Percentiles rank a stretch among this genome's conserved stretches.
Evolutionary conservation across 1,140 invertebrate genomes (phyloP).

Genomic region (Lasaia peninsularis): DNA sequence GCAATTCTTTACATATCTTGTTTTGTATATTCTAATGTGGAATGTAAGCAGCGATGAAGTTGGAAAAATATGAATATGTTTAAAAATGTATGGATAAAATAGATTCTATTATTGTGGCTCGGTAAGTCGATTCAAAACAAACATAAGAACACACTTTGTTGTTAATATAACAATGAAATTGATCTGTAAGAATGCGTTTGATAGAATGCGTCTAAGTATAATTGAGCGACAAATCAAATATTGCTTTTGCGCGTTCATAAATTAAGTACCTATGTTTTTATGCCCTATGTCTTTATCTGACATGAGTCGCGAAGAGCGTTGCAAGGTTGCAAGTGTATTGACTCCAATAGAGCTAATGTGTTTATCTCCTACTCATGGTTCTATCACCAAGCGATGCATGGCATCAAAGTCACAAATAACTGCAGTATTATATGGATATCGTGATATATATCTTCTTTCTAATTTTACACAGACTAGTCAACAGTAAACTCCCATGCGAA

Average conservation of each 20-base stretch:
- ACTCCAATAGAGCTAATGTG: constrained; percentile 64
- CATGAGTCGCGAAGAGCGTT: constrained; percentile 67
- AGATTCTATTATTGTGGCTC: neutral
- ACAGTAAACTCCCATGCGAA: neutral
- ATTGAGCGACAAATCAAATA: constrained; percentile 17
- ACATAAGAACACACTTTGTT: neutral
- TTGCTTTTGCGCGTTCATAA: constrained; percentile 41
- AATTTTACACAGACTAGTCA: neutral
- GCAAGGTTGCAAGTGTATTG: constrained; percentile 75
- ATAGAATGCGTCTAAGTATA: neutral
- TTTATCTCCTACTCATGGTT: constrained; percentile 44
- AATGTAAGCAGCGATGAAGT: too few species aligned
- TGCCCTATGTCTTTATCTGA: constrained; percentile 72
- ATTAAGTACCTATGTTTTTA: constrained; percentile 56
- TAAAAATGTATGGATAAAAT: neutral
- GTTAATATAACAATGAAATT: neutral
- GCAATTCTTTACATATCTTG: constrained; percentile 3
- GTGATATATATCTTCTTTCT: neutral
- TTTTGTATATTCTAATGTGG: neutral
- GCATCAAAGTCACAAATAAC: neutral
- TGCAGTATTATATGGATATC: neutral
- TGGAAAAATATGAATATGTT: neutral
- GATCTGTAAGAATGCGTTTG: too few species aligned
- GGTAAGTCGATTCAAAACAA: neutral
- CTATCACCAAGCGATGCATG: constrained; percentile 12